Conservation (phyloP, 2,888 invertebrate genomes). For the Flabesymbios commensalis region DNA sequence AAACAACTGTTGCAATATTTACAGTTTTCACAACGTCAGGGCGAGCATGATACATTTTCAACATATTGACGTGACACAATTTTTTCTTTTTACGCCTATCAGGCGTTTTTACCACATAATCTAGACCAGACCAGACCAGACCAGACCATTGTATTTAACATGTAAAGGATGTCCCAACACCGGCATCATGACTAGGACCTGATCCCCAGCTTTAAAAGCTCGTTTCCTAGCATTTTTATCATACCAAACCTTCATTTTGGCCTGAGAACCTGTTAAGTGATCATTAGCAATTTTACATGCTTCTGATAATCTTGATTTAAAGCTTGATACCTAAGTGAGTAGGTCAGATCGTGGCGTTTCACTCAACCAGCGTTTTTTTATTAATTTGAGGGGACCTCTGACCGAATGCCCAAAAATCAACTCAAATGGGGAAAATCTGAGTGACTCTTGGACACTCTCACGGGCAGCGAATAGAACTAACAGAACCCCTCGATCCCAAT, state of each 20-base stretch:
- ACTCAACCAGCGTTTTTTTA: not conserved
- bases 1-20: no score
- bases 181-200: slow-evolving; percentile 1
- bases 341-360: not conserved
- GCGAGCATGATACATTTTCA: slow-evolving; percentile 1
- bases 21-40: no score
- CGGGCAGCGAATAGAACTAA: slow-evolving; percentile 2
- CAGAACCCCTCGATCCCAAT: not conserved
- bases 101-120: not conserved
- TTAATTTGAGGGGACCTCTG: slow-evolving; percentile 5
- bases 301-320: not conserved
- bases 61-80: slow-evolving; percentile 9
- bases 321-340: not conserved
- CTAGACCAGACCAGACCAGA: not conserved
- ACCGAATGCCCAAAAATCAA: slow-evolving; percentile 9
- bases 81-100: not conserved
- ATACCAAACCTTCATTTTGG: not conserved
- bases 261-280: not conserved
- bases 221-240: not conserved
- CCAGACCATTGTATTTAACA: not conserved
- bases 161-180: not conserved
- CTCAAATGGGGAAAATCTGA: slow-evolving; percentile 12
- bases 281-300: slow-evolving; percentile 2
- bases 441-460: slow-evolving; percentile 8
- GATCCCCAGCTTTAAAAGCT: not conserved